These are phyloP conservation scores for Carduelis carduelis DNA, from an alignment of 2,797 vertebrate genomes.

Conservation along the genomic window DNA sequence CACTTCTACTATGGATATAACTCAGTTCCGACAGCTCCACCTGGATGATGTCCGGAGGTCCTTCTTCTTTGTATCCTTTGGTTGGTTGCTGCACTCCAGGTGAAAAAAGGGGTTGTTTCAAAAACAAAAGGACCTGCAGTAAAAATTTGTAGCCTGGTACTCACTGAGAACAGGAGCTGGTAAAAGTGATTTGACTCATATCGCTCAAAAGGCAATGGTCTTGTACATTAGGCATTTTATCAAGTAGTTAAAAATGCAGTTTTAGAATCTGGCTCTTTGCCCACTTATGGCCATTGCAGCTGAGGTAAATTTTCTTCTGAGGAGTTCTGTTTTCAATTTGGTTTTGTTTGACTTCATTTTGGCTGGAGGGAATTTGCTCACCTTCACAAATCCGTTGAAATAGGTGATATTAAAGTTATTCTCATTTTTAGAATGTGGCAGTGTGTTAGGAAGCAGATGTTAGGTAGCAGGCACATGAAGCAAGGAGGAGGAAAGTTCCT, in stretches of 20 bases:
- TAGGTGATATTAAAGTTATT: background rate
- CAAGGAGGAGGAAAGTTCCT: background rate
- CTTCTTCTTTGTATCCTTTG: slow-evolving; percentile 95
- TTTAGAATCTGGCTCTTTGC: background rate
- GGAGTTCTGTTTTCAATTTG: background rate
- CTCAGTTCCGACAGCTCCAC: slow-evolving; percentile 85
- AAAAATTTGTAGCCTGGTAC: background rate
- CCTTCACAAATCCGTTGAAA: background rate
- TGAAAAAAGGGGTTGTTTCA: background rate
- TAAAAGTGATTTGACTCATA: background rate
- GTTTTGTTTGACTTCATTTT: background rate
- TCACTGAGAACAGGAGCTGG: background rate
- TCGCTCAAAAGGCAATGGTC: background rate
- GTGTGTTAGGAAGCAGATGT: background rate
- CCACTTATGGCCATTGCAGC: background rate
- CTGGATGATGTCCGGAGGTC: slow-evolving; percentile 90
- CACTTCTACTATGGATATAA: slow-evolving; percentile 80
- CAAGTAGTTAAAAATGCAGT: background rate
- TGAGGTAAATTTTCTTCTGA: background rate
- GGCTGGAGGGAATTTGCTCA: background rate
- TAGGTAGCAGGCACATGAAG: background rate
- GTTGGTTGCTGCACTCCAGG: background rate
- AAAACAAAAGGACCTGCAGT: background rate
- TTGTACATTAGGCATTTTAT: background rate
- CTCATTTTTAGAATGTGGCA: background rate